Evolutionary conservation across 2,113 vertebrate species (phyloP), one percentile per base, ranked within the genome.

Genomic region (Aspiorhynchus laticeps): DNA sequence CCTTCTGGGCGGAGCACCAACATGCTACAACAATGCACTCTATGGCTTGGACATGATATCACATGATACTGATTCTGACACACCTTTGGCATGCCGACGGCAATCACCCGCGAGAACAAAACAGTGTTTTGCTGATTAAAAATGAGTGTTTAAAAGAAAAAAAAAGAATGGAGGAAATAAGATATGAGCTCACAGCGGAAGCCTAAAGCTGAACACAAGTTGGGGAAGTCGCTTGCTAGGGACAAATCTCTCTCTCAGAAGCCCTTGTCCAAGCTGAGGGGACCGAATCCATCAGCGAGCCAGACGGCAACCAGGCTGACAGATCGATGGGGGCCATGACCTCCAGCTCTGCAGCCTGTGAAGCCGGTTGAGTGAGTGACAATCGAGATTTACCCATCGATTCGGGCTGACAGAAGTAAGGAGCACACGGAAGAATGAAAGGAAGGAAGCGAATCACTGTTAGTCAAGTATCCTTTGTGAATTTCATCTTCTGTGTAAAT

Each of bases 381-480:
- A 87, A 87, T 86, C 87, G 90, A 56, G 85, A 89, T 88, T 89
- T 89, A 86, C 67, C 89, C 86, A 91, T 89, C 86, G 86, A 91
- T 91, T 85, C 31, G 46, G 75, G 61, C 17, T 80, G 71, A 80
- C 77, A 85, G 83, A 71, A 88, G 33, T 53, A 36, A 56, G 41
- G 71, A 83, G 41, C 21, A 28, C 46, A 38, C 19, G 36, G 65
- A 75, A 63, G 63, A 83, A 83, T 79, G 86, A 67, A 31, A 80
- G 51, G 43, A 83, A 85, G 43, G 24, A 28, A 48, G 77, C n/a
- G 46, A 43, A 63, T 67, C 78, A 74, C 81, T 21, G 38, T 26
- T 67, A 67, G 80, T 67, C 80, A n/a, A 82, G 80, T 1, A n/a
- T 67, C 59, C n/a, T 82, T 48, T 63, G 38, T 67, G 80, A 82